phyloP scores from a whole-genome alignment of 2,888 invertebrate genomes.

The Ecliptopera silaceata region DNA sequence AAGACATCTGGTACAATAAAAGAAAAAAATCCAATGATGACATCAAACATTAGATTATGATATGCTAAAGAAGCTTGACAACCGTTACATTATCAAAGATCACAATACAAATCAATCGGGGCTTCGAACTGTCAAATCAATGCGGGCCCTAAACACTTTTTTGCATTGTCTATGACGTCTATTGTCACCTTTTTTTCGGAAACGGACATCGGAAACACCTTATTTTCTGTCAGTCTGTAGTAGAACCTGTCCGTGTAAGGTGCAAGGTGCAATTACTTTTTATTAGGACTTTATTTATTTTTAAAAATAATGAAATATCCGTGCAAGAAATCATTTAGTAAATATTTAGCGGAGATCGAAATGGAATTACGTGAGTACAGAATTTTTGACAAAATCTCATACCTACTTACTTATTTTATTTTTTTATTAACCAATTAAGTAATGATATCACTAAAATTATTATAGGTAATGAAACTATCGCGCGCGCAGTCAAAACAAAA shows the following conservation, averaged over 20 bases:
- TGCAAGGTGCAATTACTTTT: constrained; percentile 50
- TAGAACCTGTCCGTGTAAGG: constrained; percentile 74
- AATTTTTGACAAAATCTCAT: background rate
- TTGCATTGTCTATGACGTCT: constrained; percentile 32
- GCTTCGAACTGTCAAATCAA: constrained; percentile 45
- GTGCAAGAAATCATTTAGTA: constrained; percentile 56
- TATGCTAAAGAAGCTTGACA: constrained; percentile 24
- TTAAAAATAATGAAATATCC: constrained; percentile 69
- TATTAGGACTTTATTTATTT: constrained; percentile 17
- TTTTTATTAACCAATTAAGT: too few relatives aligned
- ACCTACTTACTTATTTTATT: too few relatives aligned
- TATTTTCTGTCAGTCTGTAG: constrained; percentile 64
- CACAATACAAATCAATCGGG: constrained; percentile 45
- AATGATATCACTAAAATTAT: too few relatives aligned
- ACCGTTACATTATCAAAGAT: constrained; percentile 40
- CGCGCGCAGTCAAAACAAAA: constrained; percentile 42
- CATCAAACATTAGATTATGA: constrained; percentile 4
- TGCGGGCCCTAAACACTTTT: constrained; percentile 38
- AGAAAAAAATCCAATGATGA: background rate
- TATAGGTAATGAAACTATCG: background rate
- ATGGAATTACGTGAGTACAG: constrained; percentile 62
- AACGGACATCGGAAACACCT: constrained; percentile 68
- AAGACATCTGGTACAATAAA: too few relatives aligned
- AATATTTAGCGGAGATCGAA: constrained; percentile 52
- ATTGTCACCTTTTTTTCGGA: constrained; percentile 72